These are phyloP conservation scores for Sarcophaga rosellei DNA, from an alignment of 2,888 invertebrate species.

Conservation along the genomic window DNA sequence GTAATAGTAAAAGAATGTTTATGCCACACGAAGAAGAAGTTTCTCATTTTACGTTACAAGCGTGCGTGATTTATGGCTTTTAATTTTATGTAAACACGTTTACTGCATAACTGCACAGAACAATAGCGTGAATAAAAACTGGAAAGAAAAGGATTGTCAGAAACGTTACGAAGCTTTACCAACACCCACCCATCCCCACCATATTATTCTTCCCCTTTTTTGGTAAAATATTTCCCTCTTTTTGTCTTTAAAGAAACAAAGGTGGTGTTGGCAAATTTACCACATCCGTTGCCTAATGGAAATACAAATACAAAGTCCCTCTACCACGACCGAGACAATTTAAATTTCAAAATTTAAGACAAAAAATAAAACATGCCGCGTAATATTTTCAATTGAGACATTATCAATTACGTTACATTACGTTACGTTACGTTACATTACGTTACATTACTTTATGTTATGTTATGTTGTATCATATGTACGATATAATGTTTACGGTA, in stretches of 20 bases:
- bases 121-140: neutral
- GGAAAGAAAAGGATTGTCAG: neutral
- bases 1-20: constrained; percentile 34
- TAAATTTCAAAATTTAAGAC: neutral
- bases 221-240: neutral
- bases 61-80: constrained; percentile 66
- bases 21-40: constrained; percentile 46
- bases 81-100: constrained; percentile 62
- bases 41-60: constrained; percentile 33
- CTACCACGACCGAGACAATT: no score
- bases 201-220: no score
- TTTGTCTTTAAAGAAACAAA: neutral
- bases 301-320: no score
- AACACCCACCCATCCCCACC: no score
- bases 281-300: constrained; percentile 1
- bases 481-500: neutral
- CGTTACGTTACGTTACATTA: no score
- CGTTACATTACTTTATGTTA: no score
- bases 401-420: constrained; percentile 23
- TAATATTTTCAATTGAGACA: neutral
- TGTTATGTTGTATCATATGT: neutral
- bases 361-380: neutral
- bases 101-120: constrained; percentile 25
- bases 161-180: neutral
- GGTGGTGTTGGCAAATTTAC: neutral